These are phyloP conservation scores for Nasonia longicornis DNA, from an alignment of 1,140 invertebrate genomes.

Conservation along the genomic window DNA sequence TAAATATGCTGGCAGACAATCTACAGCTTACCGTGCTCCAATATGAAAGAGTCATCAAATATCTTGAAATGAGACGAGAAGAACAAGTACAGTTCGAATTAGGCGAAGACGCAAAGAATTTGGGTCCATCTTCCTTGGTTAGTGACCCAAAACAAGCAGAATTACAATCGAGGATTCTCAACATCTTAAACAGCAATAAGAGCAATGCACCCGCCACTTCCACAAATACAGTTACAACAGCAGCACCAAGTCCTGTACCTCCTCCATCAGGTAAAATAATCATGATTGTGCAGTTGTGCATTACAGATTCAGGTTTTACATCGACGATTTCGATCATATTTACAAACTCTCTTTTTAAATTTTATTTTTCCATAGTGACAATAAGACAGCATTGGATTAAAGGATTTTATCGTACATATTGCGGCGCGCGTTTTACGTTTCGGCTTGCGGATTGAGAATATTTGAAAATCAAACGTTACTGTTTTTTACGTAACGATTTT, in stretches of 20 bases:
- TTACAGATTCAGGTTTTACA: background rate
- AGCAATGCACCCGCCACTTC: slow-evolving; percentile 48
- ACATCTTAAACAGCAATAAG: slow-evolving; percentile 78
- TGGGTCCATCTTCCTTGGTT: slow-evolving; percentile 66
- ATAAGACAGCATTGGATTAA: slow-evolving; percentile 14
- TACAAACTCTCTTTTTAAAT: slow-evolving; percentile 8
- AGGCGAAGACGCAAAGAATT: slow-evolving; percentile 70
- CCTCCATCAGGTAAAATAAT: slow-evolving; percentile 59
- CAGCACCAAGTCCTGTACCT: slow-evolving; percentile 61
- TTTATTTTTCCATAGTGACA: slow-evolving; percentile 25
- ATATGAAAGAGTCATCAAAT: slow-evolving; percentile 84
- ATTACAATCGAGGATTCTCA: slow-evolving; percentile 86
- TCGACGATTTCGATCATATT: slow-evolving; percentile 14
- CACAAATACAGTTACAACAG: slow-evolving; percentile 55
- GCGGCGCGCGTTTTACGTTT: slow-evolving; percentile 27
- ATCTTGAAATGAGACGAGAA: slow-evolving; percentile 81
- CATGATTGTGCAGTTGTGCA: slow-evolving; percentile 18
- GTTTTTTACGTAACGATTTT: slow-evolving; percentile 3
- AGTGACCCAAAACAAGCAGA: slow-evolving; percentile 76
- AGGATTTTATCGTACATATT: slow-evolving; percentile 10
- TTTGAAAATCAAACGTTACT: background rate
- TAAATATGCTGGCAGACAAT: slow-evolving; percentile 85
- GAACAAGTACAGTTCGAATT: slow-evolving; percentile 79
- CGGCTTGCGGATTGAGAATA: background rate
- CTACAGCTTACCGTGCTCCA: slow-evolving; percentile 83